Conservation (phyloP, 2,113 vertebrate species). For the Hypomesus transpacificus region DNA sequence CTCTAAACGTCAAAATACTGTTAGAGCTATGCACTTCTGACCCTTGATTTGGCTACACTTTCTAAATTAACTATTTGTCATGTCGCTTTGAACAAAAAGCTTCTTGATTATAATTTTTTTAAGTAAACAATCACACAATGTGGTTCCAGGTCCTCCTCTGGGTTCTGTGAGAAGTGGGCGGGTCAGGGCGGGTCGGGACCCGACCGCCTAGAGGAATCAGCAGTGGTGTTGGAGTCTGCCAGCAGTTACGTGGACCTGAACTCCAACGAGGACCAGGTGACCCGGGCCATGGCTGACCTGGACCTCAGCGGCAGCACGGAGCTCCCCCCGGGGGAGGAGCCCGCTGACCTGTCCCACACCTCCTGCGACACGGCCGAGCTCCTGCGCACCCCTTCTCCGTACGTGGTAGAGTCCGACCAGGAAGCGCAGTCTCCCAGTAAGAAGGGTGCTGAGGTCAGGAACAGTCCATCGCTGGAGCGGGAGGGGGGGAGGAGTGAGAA, state of each 20-base stretch:
- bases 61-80: no score
- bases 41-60: no score
- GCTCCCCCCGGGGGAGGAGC: background rate
- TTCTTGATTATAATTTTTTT: background rate
- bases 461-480: background rate
- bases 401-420: constrained; percentile 35
- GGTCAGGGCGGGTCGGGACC: constrained; percentile 48
- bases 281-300: constrained; percentile 64
- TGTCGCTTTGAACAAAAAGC: no score
- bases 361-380: constrained; percentile 58
- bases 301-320: constrained; percentile 54
- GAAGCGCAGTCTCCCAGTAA: constrained; percentile 20
- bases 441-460: background rate
- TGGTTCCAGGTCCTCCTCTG: constrained; percentile 65
- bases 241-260: constrained; percentile 70
- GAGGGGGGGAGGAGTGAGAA: constrained; percentile 9
- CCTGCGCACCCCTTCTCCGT: constrained; percentile 44
- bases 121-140: background rate
- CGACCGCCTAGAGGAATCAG: constrained; percentile 39
- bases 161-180: constrained; percentile 69
- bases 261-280: constrained; percentile 63
- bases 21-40: no score
- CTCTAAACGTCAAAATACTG: no score
- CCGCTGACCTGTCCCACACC: constrained; percentile 37
- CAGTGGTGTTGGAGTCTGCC: constrained; percentile 43